A percentile compares a stretch with the other conserved stretches of the same genome.
Evolutionary conservation across 2,113 vertebrate species (phyloP).

Genomic region (Catharus fuscescens): DNA sequence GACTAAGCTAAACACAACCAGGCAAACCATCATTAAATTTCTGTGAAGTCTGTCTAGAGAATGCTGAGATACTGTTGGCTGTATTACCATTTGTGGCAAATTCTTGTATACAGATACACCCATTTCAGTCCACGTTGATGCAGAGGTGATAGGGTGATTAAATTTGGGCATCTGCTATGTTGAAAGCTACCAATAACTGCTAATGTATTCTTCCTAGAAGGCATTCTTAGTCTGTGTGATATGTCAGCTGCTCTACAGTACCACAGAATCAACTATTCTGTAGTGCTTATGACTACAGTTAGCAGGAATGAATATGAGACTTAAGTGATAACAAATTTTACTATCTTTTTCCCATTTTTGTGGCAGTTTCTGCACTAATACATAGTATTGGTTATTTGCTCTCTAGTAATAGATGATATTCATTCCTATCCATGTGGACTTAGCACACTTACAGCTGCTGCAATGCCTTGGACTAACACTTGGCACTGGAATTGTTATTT

Average conservation of each 20-base stretch:
- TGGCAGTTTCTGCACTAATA: slow-evolving; percentile 18
- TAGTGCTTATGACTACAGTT: not conserved
- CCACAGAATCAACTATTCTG: not conserved
- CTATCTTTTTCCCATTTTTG: not conserved
- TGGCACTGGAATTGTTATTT: slow-evolving; percentile 70
- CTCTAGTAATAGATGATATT: not conserved
- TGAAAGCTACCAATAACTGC: not conserved
- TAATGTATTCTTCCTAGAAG: not conserved
- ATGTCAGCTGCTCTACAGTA: not conserved
- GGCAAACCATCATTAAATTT: not conserved
- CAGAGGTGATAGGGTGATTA: not conserved
- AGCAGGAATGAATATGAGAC: not conserved
- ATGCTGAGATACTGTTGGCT: not conserved
- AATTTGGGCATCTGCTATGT: not conserved
- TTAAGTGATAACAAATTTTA: not conserved
- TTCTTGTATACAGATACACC: not conserved
- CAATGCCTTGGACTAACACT: slow-evolving; percentile 74
- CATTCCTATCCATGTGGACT: not conserved
- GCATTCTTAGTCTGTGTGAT: not conserved
- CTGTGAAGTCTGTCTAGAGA: not conserved
- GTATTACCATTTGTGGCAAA: not conserved
- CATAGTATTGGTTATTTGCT: not conserved
- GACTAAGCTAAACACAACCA: not conserved
- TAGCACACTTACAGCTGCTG: slow-evolving; percentile 54
- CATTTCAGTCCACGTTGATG: not conserved